Percentiles rank a stretch among this genome's conserved stretches.
Evolutionary conservation across 1,140 invertebrate genomes (phyloP).

Genomic region (Drosophila funebris): DNA sequence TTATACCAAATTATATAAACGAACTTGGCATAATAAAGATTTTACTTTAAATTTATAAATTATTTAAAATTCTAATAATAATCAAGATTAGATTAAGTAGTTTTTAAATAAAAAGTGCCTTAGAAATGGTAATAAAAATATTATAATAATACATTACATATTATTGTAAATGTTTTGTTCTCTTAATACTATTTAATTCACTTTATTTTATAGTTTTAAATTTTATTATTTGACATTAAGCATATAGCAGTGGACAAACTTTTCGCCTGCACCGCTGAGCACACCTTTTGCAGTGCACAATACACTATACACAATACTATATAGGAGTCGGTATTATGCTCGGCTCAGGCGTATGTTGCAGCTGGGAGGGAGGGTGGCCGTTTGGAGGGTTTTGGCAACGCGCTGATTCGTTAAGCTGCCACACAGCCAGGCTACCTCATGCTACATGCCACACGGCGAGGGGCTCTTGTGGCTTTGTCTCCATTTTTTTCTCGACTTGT

Average conservation of each 20-base stretch:
- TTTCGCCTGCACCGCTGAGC: slow-evolving; percentile 38
- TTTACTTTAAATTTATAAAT: too few relatives aligned
- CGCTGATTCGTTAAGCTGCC: slow-evolving; percentile 40
- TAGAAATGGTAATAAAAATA: too few relatives aligned
- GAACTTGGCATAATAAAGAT: too few relatives aligned
- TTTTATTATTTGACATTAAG: background rate
- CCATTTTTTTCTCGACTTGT: slow-evolving; percentile 54
- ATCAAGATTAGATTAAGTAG: too few relatives aligned
- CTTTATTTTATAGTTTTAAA: too few relatives aligned
- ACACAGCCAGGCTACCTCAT: background rate
- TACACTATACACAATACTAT: background rate
- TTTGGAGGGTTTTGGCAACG: slow-evolving; percentile 11
- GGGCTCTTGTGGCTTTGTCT: slow-evolving; percentile 32
- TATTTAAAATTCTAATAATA: too few relatives aligned
- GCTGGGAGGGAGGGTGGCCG: background rate
- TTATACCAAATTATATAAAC: too few relatives aligned
- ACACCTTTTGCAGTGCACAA: background rate
- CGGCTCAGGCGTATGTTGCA: slow-evolving; percentile 5
- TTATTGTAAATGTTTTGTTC: too few relatives aligned
- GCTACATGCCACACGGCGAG: background rate
- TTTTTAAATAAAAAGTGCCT: too few relatives aligned
- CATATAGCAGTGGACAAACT: slow-evolving; percentile 3
- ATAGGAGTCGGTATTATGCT: slow-evolving; percentile 13
- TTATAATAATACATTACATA: too few relatives aligned
- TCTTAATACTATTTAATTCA: too few relatives aligned